Percentiles rank a stretch among this genome's conserved stretches.
Conservation (phyloP, 2,888 invertebrate genomes). For the Diadegma fenestrale region DNA sequence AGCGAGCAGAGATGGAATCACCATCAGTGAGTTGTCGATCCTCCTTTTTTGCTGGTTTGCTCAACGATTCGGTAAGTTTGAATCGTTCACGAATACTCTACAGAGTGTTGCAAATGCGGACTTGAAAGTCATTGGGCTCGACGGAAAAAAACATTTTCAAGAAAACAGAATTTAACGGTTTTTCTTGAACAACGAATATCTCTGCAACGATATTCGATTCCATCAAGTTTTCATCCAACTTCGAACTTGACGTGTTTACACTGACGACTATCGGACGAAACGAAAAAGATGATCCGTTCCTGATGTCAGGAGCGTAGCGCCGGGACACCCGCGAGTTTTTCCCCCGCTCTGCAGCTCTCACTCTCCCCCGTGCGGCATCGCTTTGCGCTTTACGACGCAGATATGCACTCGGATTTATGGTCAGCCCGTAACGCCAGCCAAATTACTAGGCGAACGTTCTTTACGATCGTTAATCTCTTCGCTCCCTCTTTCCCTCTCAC, state of each 20-base stretch:
- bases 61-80: conserved; percentile 30
- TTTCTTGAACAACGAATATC: background rate
- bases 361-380: conserved; percentile 60
- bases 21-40: conserved; percentile 22
- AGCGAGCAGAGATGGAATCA: conserved; percentile 19
- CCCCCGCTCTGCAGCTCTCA: conserved; percentile 14
- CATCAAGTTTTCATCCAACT: background rate
- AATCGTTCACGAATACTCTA: background rate
- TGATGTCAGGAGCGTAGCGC: conserved; percentile 49
- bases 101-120: background rate
- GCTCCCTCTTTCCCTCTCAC: conserved; percentile 44
- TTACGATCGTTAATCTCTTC: conserved; percentile 74
- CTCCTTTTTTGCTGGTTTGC: conserved; percentile 28
- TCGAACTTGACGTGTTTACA: background rate
- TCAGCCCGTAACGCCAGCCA: conserved; percentile 72
- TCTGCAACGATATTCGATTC: background rate
- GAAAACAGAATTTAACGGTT: background rate
- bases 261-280: background rate
- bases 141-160: background rate
- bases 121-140: background rate
- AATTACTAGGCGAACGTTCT: conserved; percentile 74
- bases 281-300: conserved; percentile 43
- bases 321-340: conserved; percentile 46
- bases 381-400: conserved; percentile 72
- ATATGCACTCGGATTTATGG: conserved; percentile 74